Conservation (phyloP, 2,113 vertebrate genomes). For the Catharus fuscescens region DNA sequence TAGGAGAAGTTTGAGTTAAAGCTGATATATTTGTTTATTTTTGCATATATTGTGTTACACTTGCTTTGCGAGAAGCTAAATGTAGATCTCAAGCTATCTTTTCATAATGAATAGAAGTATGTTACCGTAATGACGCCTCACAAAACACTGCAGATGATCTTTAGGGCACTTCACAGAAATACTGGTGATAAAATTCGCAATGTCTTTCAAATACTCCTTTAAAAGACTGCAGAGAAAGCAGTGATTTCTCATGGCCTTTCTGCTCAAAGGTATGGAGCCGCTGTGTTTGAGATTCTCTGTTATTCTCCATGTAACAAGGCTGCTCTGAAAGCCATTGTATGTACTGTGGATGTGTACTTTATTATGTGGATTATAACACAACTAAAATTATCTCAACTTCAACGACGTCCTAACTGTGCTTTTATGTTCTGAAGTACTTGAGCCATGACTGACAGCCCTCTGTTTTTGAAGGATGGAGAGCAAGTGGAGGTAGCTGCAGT, state of each 20-base stretch:
- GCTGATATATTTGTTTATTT: not conserved
- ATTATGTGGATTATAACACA: not conserved
- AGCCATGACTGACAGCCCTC: not conserved
- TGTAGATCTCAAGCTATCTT: not conserved
- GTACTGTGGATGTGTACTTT: not conserved
- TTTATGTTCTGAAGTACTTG: not conserved
- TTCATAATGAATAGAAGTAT: not conserved
- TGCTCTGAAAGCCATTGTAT: not conserved
- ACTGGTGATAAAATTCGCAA: not conserved
- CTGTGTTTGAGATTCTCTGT: not conserved
- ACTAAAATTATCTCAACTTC: not conserved
- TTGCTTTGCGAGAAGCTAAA: not conserved
- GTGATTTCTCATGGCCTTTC: not conserved
- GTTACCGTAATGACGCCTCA: fast-evolving
- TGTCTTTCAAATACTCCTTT: not conserved
- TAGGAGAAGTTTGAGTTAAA: not conserved
- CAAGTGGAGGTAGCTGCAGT: fast-evolving
- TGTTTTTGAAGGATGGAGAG: not conserved
- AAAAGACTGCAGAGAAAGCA: not conserved
- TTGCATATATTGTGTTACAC: not conserved
- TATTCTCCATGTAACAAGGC: not conserved
- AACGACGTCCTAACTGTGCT: not conserved
- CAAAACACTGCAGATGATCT: not conserved
- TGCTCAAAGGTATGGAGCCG: not conserved
- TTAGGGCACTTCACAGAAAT: not conserved